Conservation (phyloP, 2,113 vertebrate genomes). For the Pristiophorus japonicus region DNA sequence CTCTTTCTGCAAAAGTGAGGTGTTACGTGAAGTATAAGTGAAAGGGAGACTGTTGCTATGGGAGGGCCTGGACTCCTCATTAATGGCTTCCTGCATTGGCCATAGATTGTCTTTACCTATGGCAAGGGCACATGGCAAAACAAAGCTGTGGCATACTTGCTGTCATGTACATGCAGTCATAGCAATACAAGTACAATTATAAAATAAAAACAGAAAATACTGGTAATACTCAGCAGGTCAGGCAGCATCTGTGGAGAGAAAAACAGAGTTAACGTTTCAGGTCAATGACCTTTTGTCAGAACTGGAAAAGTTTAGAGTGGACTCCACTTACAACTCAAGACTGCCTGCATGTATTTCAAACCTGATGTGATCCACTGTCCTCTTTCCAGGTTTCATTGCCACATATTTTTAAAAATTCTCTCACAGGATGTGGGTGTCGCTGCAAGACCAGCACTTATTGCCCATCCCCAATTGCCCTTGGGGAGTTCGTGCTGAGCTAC, state of each 20-base stretch:
- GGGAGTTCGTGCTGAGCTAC: too few relatives aligned
- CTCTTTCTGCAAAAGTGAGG: neutral
- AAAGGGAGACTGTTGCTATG: neutral
- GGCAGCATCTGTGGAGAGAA: too few relatives aligned
- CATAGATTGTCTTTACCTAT: neutral
- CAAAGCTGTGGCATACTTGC: neutral
- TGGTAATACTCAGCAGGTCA: too few relatives aligned
- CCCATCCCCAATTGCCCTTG: too few relatives aligned
- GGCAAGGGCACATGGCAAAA: neutral
- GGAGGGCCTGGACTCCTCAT: neutral
- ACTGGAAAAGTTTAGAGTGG: too few relatives aligned
- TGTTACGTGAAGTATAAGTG: neutral
- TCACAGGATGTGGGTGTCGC: neutral
- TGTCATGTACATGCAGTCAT: neutral
- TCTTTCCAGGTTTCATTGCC: neutral
- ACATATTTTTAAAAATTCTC: too few relatives aligned
- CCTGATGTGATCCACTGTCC: neutral
- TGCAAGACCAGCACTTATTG: too few relatives aligned
- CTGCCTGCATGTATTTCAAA: neutral
- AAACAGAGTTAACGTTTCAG: too few relatives aligned
- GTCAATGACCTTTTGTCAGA: too few relatives aligned
- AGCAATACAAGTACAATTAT: neutral
- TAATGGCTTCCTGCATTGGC: neutral
- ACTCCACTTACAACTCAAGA: neutral
- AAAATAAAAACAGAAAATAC: too few relatives aligned